Evolutionary conservation across 2,888 invertebrate species (phyloP).

Genomic region (Drosophila anomelani): DNA sequence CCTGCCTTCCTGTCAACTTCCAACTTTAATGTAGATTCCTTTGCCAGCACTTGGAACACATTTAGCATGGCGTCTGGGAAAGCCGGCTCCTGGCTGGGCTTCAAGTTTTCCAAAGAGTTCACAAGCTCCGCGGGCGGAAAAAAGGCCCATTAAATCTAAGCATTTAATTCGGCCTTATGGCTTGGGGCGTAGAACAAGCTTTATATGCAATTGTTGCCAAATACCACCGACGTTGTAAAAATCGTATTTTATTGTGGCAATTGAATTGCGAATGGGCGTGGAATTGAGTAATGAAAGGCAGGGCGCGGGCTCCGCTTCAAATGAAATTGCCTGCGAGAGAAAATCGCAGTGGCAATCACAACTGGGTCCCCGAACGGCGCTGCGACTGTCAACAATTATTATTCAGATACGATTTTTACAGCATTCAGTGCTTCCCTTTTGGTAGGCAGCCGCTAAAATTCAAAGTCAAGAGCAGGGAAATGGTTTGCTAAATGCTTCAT

Average conservation of each 20-base stretch:
- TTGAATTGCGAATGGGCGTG: constrained; percentile 78
- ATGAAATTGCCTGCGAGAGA: constrained; percentile 45
- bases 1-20: not conserved
- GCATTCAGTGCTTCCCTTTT: constrained; percentile 41
- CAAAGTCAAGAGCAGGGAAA: constrained; percentile 26
- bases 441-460: constrained; percentile 55
- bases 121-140: constrained; percentile 6
- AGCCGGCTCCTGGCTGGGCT: constrained; percentile 1
- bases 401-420: constrained; percentile 64
- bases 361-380: constrained; percentile 51
- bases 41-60: not conserved
- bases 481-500: constrained; percentile 39
- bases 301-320: constrained; percentile 40
- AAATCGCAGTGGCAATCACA: constrained; percentile 35
- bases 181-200: constrained; percentile 42
- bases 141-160: constrained; percentile 44
- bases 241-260: constrained; percentile 73
- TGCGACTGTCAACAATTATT: constrained; percentile 67
- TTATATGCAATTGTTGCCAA: constrained; percentile 51
- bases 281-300: constrained; percentile 74
- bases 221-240: constrained; percentile 70
- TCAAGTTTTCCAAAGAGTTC: constrained; percentile 32
- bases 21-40: constrained; percentile 1
- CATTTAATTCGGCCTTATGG: constrained; percentile 63
- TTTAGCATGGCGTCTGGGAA: not conserved